phyloP scores from a whole-genome alignment of 92 coral and sea anemone species.

The Parazoanthus darwini region DNA sequence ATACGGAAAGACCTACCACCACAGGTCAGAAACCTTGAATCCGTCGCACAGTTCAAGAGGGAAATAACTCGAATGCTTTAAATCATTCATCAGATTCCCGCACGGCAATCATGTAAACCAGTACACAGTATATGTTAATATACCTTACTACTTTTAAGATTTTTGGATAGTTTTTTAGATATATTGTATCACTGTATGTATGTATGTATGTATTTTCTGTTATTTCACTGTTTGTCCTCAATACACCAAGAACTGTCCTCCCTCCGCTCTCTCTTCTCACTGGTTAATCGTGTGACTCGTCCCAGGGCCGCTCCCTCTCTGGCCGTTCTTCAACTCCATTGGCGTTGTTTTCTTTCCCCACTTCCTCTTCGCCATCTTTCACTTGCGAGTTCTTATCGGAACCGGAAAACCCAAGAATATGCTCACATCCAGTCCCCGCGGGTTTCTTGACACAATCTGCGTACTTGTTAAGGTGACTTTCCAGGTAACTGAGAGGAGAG shows the following conservation, averaged over 20 bases:
- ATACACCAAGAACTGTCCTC: too few relatives aligned
- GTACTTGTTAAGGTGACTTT: conserved; percentile 70
- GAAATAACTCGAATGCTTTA: too few relatives aligned
- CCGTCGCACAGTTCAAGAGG: too few relatives aligned
- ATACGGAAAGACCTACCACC: too few relatives aligned
- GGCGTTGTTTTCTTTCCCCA: background rate
- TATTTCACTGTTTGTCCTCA: background rate
- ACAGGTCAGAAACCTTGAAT: too few relatives aligned
- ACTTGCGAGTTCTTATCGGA: background rate
- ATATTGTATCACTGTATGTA: too few relatives aligned
- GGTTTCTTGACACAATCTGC: conserved; percentile 69
- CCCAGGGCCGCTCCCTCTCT: conserved; percentile 30
- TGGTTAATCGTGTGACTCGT: conserved; percentile 29
- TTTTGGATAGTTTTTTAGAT: too few relatives aligned
- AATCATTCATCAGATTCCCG: too few relatives aligned
- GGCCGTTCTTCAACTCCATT: background rate
- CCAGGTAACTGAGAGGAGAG: conserved; percentile 87
- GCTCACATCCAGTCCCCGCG: conserved; percentile 63
- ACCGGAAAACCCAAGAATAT: conserved; percentile 36
- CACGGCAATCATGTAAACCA: too few relatives aligned
- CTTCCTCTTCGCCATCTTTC: background rate
- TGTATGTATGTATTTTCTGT: background rate
- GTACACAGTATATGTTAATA: too few relatives aligned
- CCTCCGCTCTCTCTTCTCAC: background rate
- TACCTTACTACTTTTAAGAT: too few relatives aligned